phyloP scores from a whole-genome alignment of 2,888 invertebrate species.

The Cyaniris semiargus region DNA sequence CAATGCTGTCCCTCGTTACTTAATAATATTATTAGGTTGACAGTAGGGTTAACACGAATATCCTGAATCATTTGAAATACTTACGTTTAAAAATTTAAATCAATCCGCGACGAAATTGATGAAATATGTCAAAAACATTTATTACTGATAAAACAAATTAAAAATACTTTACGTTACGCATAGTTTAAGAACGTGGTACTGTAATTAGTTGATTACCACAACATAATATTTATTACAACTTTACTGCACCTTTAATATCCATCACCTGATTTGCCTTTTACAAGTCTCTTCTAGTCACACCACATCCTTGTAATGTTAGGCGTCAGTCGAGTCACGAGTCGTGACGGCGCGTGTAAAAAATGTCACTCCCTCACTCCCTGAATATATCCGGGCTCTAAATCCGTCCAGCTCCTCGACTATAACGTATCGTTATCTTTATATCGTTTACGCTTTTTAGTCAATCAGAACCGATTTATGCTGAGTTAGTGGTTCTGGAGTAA shows the following conservation, averaged over 20 bases:
- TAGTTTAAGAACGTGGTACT: no score
- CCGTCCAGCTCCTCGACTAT: constrained; percentile 45
- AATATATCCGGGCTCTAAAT: constrained; percentile 73
- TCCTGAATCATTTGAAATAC: no score
- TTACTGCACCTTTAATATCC: background rate
- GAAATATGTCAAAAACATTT: no score
- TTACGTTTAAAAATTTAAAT: no score
- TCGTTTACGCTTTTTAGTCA: constrained; percentile 31
- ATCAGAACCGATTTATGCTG: constrained; percentile 14
- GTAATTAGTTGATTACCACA: no score
- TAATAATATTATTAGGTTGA: no score
- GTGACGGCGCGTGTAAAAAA: constrained; percentile 54
- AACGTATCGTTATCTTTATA: constrained; percentile 31
- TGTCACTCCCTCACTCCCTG: constrained; percentile 58
- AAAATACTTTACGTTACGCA: no score
- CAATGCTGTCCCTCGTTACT: no score
- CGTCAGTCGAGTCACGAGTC: constrained; percentile 31
- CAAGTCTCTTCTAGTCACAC: constrained; percentile 33
- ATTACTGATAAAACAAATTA: no score
- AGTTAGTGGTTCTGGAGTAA: constrained; percentile 12
- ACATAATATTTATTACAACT: no score
- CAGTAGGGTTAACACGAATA: no score
- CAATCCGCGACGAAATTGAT: no score
- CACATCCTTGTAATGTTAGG: constrained; percentile 31
- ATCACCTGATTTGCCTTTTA: background rate